A percentile compares a stretch with the other conserved stretches of the same genome.
Evolutionary conservation across 2,888 invertebrate species (phyloP).

Genomic region (Julus scandinavius): DNA sequence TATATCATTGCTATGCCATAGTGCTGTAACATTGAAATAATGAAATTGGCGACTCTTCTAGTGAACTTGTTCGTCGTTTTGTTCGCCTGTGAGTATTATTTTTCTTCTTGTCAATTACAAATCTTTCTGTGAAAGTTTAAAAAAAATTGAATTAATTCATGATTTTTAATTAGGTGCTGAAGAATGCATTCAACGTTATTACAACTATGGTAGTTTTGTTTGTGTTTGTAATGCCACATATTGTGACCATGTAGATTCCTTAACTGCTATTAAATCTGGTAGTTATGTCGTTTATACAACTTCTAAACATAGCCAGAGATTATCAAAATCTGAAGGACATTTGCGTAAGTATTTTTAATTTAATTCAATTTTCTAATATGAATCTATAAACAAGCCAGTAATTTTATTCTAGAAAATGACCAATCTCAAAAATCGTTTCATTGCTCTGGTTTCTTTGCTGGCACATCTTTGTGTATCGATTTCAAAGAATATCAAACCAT

Average conservation of each 20-base stretch:
- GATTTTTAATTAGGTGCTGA: not conserved
- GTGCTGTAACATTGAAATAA: not conserved
- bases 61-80: not conserved
- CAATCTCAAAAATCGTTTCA: no score
- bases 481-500: slow-evolving; percentile 71
- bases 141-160: not conserved
- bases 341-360: not conserved
- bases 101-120: not conserved
- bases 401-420: not conserved
- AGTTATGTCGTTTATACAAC: slow-evolving; percentile 45
- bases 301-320: slow-evolving; percentile 7
- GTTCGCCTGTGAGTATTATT: not conserved
- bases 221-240: slow-evolving; percentile 79
- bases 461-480: not conserved
- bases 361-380: no score
- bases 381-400: not conserved
- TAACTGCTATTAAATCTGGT: not conserved
- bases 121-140: not conserved
- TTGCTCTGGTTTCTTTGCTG: not conserved
- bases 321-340: not conserved
- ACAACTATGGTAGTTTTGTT: slow-evolving; percentile 66
- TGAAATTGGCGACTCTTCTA: not conserved
- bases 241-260: slow-evolving; percentile 70
- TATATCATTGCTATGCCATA: not conserved
- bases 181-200: slow-evolving; percentile 5